A percentile compares a stretch with the other conserved stretches of the same genome.
These are phyloP conservation scores for Magallana angulata DNA, from an alignment of 1,140 invertebrate genomes.

Conservation along the genomic window DNA sequence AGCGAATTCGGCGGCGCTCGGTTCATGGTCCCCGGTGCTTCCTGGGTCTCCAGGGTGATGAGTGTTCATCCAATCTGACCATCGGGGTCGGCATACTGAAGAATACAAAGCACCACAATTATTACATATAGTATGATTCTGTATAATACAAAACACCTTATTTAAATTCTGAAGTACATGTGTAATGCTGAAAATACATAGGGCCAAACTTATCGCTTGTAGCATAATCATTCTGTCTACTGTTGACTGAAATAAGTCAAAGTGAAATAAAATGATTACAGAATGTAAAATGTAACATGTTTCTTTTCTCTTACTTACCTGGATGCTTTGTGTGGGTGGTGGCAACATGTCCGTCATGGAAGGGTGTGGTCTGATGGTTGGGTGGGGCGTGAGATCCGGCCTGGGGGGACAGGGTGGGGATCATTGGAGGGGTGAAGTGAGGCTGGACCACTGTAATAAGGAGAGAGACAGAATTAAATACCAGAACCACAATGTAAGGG, in stretches of 20 bases:
- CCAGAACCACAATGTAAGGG: no score
- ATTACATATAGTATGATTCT: no score
- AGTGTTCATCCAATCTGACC: constrained; percentile 66
- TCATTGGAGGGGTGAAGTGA: constrained; percentile 42
- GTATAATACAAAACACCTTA: no score
- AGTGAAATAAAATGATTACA: no score
- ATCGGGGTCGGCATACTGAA: constrained; percentile 42
- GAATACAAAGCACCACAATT: not conserved
- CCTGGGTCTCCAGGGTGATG: constrained; percentile 52
- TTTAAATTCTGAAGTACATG: no score
- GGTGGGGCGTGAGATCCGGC: constrained; percentile 34
- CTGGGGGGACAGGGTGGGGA: constrained; percentile 43
- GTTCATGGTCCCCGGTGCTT: constrained; percentile 62
- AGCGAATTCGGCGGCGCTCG: constrained; percentile 58
- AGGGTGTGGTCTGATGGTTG: constrained; percentile 8
- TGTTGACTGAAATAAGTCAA: no score
- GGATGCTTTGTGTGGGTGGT: constrained; percentile 2
- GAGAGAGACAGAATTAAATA: not conserved
- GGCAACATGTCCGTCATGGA: not conserved
- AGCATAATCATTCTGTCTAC: no score
- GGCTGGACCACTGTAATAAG: constrained; percentile 44
- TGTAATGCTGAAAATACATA: no score
- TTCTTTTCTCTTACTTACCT: constrained; percentile 6
- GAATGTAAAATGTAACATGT: no score
- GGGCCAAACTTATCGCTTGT: no score